Base-by-base conservation (phyloP, 2,888 invertebrate genomes). In the Acleris sparsana region DNA sequence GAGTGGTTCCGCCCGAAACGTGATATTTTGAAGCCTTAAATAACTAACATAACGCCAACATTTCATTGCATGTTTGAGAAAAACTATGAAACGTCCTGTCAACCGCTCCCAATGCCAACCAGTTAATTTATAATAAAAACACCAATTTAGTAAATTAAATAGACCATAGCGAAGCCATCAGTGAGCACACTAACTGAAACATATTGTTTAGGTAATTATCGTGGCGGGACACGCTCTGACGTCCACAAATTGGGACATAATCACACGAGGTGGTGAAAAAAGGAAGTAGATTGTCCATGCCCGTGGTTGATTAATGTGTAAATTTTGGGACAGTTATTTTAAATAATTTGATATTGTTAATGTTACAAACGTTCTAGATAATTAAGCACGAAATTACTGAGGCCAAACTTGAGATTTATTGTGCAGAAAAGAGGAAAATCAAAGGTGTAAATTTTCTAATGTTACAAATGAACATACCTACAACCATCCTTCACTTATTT, bases 241-340 rank as follows among this genome's bases (percentile, higher is more conserved):
- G 80, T 80, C 70, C 83, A 82, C 86, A 83, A 87, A 89, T 88
- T 88, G 84, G 67, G 63, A 51, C 43, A 52, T 86, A 88, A 88
- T 87, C 83, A 80, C 75, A 79, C 80, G 77, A 75, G 65, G 83
- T 78, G 83, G 81, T 80, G 80, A 76, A 82, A 79, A 85, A 80
- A 83, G 84, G 85, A 86, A 85, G 85, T 83, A 69, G 76, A 71
- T 78, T 75, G 39, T 39, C 39, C 39, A 39, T 4, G 33, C 75
- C 73, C 74, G 48, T 33, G 43, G 58, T 33, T 11, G 18, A 56
- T 46, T 46, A 46, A 46, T 46, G 46, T 46, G 46, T 39, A 39
- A 39, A 18, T 57, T 43, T 22, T 53, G 53, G 33, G 33, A 22
- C 20, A 18, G 7, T 17, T 53, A 18, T 18, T 5, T 17, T 53